Percentiles rank a stretch among this genome's conserved stretches.
Evolutionary conservation across 2,113 vertebrate species (phyloP).

Genomic region (Conger conger): DNA sequence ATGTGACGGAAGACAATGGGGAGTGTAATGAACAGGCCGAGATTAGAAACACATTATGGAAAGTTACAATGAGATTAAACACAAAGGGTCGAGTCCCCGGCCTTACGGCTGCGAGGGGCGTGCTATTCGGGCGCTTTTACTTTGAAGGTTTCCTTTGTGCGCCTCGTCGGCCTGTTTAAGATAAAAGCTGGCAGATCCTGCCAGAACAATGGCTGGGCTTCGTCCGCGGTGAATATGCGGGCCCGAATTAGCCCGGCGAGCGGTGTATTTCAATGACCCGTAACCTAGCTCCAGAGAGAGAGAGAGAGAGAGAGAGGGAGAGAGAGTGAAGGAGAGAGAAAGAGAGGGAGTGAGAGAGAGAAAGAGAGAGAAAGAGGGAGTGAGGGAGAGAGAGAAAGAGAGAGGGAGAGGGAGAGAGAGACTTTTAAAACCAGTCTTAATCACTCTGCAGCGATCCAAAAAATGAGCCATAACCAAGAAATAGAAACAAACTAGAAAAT

Average conservation of each 20-base stretch:
- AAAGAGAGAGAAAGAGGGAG: no score
- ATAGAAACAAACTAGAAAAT: no score
- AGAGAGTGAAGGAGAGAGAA: no score
- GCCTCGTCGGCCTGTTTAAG: conserved; percentile 55
- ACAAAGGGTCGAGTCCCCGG: conserved; percentile 63
- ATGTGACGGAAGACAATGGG: conserved; percentile 65
- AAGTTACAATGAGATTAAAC: conserved; percentile 74
- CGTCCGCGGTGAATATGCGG: conserved; percentile 46
- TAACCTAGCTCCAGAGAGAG: no score
- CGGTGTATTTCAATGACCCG: neutral
- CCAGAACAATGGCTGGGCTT: conserved; percentile 59
- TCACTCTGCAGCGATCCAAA: no score
- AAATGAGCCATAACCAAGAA: no score
- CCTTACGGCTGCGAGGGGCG: conserved; percentile 47
- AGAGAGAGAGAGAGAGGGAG: no score
- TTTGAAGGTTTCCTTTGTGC: conserved; percentile 65
- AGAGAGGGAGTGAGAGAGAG: neutral
- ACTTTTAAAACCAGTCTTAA: no score
- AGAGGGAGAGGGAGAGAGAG: neutral
- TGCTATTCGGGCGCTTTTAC: conserved; percentile 7
- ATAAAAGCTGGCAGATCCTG: conserved; percentile 60
- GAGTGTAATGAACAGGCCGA: conserved; percentile 67
- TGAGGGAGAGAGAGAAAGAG: neutral
- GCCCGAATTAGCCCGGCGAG: neutral
- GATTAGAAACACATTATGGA: conserved; percentile 69